These are phyloP conservation scores for Sebastes matsubarae DNA, from an alignment of 2,797 vertebrate species.

Conservation along the genomic window DNA sequence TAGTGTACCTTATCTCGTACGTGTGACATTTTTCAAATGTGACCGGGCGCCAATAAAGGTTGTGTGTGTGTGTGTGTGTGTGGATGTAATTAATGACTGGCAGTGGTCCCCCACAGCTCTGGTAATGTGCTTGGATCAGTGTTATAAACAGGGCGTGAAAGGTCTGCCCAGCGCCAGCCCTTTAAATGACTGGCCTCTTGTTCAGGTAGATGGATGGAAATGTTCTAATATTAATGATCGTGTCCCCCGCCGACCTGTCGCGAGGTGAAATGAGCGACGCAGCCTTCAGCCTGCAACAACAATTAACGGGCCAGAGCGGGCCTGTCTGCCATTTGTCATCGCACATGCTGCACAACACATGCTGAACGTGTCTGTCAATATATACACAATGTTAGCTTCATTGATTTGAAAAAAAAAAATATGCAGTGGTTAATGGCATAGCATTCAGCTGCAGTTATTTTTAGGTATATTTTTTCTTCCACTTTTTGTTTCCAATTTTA, in stretches of 20 bases:
- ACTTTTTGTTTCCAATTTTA: neutral
- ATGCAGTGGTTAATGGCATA: neutral
- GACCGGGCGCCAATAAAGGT: constrained; percentile 36
- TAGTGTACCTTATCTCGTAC: constrained; percentile 21
- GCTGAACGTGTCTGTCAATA: constrained; percentile 53
- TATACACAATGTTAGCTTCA: constrained; percentile 32
- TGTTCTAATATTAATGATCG: constrained; percentile 80
- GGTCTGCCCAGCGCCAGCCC: constrained; percentile 64
- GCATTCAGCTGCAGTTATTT: constrained; percentile 10
- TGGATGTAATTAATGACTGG: constrained; percentile 75
- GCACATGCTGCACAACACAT: constrained; percentile 57
- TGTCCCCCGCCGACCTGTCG: constrained; percentile 72
- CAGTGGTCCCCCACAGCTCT: constrained; percentile 71
- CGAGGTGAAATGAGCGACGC: constrained; percentile 78
- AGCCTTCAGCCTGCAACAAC: constrained; percentile 82
- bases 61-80: constrained; percentile 28
- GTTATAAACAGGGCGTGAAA: constrained; percentile 70
- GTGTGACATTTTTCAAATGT: constrained; percentile 54
- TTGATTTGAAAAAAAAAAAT: constrained; percentile 39
- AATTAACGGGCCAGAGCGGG: constrained; percentile 73
- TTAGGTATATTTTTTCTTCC: neutral
- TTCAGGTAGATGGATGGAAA: constrained; percentile 76
- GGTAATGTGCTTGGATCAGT: constrained; percentile 76
- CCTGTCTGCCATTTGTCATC: constrained; percentile 79
- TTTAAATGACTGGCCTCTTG: constrained; percentile 73